These are phyloP conservation scores for Laticauda laticaudata DNA, from an alignment of 2,113 vertebrate genomes.

Conservation along the genomic window DNA sequence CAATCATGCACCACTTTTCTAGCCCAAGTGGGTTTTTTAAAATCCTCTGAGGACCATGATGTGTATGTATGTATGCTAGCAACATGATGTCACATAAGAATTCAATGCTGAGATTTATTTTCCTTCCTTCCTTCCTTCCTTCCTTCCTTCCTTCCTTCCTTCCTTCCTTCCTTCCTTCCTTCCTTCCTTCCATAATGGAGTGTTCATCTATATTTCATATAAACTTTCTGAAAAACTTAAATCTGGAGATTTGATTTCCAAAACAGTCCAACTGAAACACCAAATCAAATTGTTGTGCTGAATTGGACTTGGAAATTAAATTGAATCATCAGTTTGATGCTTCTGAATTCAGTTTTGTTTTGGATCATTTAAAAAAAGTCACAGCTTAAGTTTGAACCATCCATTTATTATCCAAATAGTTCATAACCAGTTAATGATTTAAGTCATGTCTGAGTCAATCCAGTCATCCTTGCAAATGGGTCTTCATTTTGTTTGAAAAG, in stretches of 20 bases:
- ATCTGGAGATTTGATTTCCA: not conserved
- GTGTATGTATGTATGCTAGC: not conserved
- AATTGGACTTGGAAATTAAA: not conserved
- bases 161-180: not conserved
- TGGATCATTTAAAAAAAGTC: not conserved
- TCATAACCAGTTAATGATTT: not conserved
- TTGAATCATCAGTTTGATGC: not conserved
- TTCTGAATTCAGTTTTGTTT: not conserved
- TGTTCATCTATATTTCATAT: not conserved
- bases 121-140: not conserved
- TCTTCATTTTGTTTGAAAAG: not conserved
- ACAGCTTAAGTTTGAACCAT: not conserved
- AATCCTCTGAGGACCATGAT: not conserved
- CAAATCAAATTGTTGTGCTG: not conserved
- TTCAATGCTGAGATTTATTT: not conserved
- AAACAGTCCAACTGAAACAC: not conserved
- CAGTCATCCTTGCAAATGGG: not conserved
- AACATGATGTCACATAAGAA: not conserved
- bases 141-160: not conserved
- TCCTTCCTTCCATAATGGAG: not conserved
- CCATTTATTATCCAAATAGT: not conserved
- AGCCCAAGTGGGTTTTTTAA: not conserved
- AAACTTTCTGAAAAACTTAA: not conserved
- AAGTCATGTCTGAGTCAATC: not conserved
- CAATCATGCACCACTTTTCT: not conserved